phyloP scores from a whole-genome alignment of 1,140 invertebrate genomes.

The Rhynchophorus ferrugineus region DNA sequence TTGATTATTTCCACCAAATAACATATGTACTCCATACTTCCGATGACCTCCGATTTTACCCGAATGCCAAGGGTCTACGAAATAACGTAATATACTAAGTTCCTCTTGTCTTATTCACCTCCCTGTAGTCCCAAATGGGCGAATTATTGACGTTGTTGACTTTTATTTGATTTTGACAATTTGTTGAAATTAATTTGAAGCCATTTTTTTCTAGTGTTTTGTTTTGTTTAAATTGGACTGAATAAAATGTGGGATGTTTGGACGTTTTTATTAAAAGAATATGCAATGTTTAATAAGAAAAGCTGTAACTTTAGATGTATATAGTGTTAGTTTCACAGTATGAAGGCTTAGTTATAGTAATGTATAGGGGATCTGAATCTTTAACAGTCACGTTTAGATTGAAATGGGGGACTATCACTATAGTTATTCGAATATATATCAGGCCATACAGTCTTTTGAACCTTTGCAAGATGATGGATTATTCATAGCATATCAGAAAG shows the following conservation, averaged over 20 bases:
- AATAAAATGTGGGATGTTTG: conserved; percentile 18
- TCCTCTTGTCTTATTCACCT: too few species aligned
- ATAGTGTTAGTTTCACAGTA: conserved; percentile 6
- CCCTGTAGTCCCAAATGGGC: too few species aligned
- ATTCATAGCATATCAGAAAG: conserved; percentile 29
- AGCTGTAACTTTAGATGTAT: conserved; percentile 9
- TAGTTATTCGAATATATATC: too few species aligned
- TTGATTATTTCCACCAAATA: too few species aligned
- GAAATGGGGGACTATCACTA: conserved; percentile 34
- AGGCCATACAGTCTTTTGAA: conserved; percentile 31
- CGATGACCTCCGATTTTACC: too few species aligned
- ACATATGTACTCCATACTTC: too few species aligned
- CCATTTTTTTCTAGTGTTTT: conserved; percentile 18
- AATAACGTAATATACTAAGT: too few species aligned
- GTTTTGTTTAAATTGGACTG: conserved; percentile 17
- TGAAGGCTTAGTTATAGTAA: conserved; percentile 21
- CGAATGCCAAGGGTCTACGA: too few species aligned
- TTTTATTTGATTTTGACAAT: conserved; percentile 5
- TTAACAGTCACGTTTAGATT: conserved; percentile 22
- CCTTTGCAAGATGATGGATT: conserved; percentile 24
- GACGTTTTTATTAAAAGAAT: conserved; percentile 4
- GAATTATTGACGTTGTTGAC: too few species aligned
- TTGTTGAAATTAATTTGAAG: conserved; percentile 16
- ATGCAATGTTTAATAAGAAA: background rate
- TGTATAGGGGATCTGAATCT: conserved; percentile 25